Conservation (phyloP, 2,888 invertebrate genomes). For the Spialia ferax region DNA sequence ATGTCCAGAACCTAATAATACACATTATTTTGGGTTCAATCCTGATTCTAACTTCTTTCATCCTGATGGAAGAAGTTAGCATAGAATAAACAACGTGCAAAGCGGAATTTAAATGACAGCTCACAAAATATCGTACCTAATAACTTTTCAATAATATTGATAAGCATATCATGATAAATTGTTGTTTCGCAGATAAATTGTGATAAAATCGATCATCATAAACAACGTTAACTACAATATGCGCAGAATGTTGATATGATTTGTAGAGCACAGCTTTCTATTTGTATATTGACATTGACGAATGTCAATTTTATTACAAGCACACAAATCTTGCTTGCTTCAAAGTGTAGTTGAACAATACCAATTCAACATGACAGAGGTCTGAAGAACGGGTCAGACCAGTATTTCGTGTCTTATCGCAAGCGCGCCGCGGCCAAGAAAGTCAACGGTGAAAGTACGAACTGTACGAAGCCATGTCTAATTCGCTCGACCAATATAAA, state of each 20-base stretch:
- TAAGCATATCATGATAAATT: background rate
- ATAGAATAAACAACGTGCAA: no score
- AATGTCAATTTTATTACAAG: conserved; percentile 53
- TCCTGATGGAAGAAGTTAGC: no score
- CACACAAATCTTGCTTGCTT: conserved; percentile 41
- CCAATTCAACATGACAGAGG: conserved; percentile 61
- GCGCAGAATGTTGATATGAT: background rate
- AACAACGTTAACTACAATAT: background rate
- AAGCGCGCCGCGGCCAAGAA: conserved; percentile 64
- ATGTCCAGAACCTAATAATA: no score
- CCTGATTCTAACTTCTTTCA: background rate
- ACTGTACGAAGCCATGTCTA: conserved; percentile 70
- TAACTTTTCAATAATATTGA: no score
- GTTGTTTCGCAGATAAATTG: background rate
- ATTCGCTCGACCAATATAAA: conserved; percentile 73
- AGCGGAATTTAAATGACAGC: background rate
- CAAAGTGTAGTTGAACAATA: conserved; percentile 66
- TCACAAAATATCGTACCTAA: background rate
- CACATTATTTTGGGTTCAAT: background rate
- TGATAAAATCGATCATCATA: background rate
- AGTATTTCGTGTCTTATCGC: conserved; percentile 60
- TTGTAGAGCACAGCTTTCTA: conserved; percentile 51
- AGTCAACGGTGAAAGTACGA: conserved; percentile 79
- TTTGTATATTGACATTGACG: conserved; percentile 62
- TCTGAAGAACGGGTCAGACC: conserved; percentile 67